Evolutionary conservation across 2,113 vertebrate genomes (phyloP), one percentile per base, ranked within the genome.

Genomic region (Pteruthius melanotis): DNA sequence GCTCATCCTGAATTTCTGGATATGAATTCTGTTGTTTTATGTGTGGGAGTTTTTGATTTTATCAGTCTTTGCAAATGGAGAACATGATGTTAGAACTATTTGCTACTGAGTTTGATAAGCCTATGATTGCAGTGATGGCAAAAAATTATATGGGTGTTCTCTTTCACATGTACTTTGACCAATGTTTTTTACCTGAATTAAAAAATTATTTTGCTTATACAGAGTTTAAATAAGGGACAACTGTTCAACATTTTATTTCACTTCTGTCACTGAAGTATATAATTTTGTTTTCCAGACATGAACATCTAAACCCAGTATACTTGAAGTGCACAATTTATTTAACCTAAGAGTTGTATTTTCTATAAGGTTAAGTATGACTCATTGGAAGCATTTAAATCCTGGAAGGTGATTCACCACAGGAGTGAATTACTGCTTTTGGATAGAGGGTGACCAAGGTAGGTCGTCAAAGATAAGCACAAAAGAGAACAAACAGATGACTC

Each of bases 331-430:
- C 20, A 89, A 87, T 94, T 93, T 91, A 91, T 95, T 70, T 87
- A 53, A 65, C 57, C 42, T 70, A 80, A 69, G 37, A 27, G 11
- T 77, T 84, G 66, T 85, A 37, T 39, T 80, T 95, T 64, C 94
- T 83, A 65, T 91, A 63, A 95, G 81, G 92, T 91, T 95, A 96
- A 94, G 66, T 77, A 89, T 96, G 95, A 97, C 84, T 96, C 96
- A 95, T n/a, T 76, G 53, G 75, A 95, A 94, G 87, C 53, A 83
- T 91, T 70, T 97, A 90, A 89, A 97, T 96, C 59, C 63, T 95
- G 66, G 59, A 49, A 50, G 54, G 63, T 95, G 95, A 96, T 96
- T 95, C 94, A 95, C 82, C 84, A 87, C 42, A 59, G 35, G 28
- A 26, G 54, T 91, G 82, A 97, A 87, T 93, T 95, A 93, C 40